Conservation (phyloP, 2,797 vertebrate genomes). For the Tragelaphus eurycerus region DNA sequence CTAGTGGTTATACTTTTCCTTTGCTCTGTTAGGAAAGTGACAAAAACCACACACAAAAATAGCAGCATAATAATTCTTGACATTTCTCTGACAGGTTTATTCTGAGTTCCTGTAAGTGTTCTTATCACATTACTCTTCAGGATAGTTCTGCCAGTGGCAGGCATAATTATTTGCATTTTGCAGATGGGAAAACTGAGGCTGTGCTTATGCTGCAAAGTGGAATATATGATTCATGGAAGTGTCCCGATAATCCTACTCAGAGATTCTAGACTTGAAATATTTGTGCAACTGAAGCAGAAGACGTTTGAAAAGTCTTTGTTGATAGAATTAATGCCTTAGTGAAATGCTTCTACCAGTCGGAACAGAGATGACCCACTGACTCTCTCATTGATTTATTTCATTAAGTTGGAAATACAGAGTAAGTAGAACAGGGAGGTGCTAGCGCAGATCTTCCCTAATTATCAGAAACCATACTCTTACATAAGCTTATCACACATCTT, state of each 20-base stretch:
- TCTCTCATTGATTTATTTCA: neutral
- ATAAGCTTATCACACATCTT: neutral
- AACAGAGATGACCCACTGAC: neutral
- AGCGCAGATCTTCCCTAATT: neutral
- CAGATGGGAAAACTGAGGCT: slow-evolving; percentile 71
- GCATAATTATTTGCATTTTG: slow-evolving; percentile 54
- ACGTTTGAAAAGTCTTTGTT: neutral
- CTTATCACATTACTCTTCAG: slow-evolving; percentile 18
- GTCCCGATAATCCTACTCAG: neutral
- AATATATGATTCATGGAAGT: neutral
- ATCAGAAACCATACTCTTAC: neutral
- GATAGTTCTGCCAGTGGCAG: neutral
- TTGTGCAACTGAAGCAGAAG: neutral
- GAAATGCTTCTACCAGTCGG: neutral
- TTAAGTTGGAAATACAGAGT: neutral
- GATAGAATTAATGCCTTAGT: neutral
- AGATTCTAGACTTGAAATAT: neutral
- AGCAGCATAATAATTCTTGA: slow-evolving; percentile 30
- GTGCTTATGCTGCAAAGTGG: neutral
- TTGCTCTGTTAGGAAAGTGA: slow-evolving; percentile 49
- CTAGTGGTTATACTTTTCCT: slow-evolving; percentile 35
- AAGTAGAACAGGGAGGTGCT: neutral
- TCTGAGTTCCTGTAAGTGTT: slow-evolving; percentile 38
- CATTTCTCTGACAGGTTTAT: slow-evolving; percentile 57
- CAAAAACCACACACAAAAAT: slow-evolving; percentile 45